Conservation (phyloP, 2,113 vertebrate genomes). For the Ursus arctos region DNA sequence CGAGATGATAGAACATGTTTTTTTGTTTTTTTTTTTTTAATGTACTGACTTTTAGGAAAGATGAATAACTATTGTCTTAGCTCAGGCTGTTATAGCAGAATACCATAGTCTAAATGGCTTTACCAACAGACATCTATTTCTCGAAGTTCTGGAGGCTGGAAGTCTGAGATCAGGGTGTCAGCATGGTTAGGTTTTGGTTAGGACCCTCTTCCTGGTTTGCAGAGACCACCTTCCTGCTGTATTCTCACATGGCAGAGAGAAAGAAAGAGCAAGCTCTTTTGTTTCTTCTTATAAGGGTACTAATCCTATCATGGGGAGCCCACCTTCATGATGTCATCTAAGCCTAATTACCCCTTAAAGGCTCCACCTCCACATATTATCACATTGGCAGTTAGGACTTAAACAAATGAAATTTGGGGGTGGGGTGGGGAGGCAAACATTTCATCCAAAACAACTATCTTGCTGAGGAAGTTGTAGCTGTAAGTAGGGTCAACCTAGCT, state of each 20-base stretch:
- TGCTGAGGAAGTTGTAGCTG: slow-evolving; percentile 1
- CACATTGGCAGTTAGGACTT: neutral
- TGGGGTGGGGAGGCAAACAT: neutral
- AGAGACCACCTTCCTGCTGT: neutral
- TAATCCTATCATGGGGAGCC: neutral
- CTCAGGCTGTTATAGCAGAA: neutral
- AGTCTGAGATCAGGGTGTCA: neutral
- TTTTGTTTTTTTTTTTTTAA: neutral
- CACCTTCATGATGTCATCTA: neutral
- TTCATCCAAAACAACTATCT: neutral
- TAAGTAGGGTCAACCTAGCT: neutral
- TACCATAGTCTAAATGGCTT: neutral
- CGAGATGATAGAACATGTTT: slow-evolving; percentile 27
- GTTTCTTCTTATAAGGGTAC: neutral
- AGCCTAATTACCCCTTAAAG: neutral
- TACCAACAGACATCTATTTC: neutral
- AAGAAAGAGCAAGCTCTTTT: neutral
- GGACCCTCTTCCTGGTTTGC: neutral
- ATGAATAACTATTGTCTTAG: slow-evolving; percentile 28
- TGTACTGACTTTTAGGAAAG: slow-evolving; percentile 34
- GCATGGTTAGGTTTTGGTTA: neutral
- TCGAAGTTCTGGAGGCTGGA: neutral
- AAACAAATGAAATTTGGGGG: neutral
- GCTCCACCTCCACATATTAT: neutral
- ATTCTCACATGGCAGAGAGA: neutral